Evolutionary conservation across 2,888 invertebrate species (phyloP).

Genomic region (Apodemia duryi): DNA sequence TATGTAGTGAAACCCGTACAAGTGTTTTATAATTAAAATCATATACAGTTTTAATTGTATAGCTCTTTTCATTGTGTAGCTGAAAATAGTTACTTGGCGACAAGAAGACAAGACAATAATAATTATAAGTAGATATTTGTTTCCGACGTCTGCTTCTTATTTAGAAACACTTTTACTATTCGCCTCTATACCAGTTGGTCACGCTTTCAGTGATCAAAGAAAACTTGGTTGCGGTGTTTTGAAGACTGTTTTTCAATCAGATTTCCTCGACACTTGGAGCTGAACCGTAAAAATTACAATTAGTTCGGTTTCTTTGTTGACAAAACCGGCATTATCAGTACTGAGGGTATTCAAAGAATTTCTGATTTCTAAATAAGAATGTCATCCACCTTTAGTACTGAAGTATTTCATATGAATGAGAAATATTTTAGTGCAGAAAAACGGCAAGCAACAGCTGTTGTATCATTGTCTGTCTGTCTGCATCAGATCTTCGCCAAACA

Average conservation of each 20-base stretch:
- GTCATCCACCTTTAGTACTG: too few relatives aligned
- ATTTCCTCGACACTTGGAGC: conserved; percentile 5
- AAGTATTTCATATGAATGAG: too few relatives aligned
- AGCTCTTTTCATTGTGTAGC: too few relatives aligned
- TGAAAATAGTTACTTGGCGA: neutral
- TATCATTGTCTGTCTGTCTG: too few relatives aligned
- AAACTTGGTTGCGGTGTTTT: conserved; percentile 22
- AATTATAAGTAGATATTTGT: conserved; percentile 17
- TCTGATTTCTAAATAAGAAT: too few relatives aligned
- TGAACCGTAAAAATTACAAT: neutral
- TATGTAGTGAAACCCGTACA: too few relatives aligned
- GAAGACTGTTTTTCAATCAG: conserved; percentile 17
- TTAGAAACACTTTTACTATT: conserved; percentile 53
- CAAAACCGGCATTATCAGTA: neutral
- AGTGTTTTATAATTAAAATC: too few relatives aligned
- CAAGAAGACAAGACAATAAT: conserved; percentile 2
- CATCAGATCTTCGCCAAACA: too few relatives aligned
- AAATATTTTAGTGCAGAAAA: too few relatives aligned
- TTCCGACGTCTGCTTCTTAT: conserved; percentile 27
- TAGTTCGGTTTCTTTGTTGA: conserved; percentile 10
- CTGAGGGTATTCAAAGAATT: neutral
- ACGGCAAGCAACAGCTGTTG: too few relatives aligned
- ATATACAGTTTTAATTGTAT: too few relatives aligned
- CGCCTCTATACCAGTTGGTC: conserved; percentile 39
- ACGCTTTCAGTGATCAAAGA: conserved; percentile 53